phyloP scores from a whole-genome alignment of 2,797 vertebrate species.

The Graptemys geographica region DNA sequence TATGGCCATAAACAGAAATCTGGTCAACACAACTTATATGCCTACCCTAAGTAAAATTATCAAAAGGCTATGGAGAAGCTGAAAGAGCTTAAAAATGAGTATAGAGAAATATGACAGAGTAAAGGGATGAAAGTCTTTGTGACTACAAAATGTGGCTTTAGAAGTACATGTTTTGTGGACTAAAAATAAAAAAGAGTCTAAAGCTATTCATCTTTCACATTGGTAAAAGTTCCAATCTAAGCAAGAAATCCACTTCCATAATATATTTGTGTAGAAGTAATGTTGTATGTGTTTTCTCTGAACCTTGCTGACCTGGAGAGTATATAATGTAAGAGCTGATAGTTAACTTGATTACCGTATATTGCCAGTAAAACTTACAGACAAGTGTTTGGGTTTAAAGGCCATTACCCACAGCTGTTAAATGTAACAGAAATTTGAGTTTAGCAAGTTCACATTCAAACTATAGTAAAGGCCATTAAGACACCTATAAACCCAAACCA shows the following conservation, averaged over 20 bases:
- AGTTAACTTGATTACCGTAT: conserved; percentile 35
- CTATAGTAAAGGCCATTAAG: conserved; percentile 29
- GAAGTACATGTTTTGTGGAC: conserved; percentile 1
- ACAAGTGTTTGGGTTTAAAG: conserved; percentile 60
- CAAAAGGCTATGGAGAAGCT: too few relatives aligned
- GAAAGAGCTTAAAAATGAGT: too few relatives aligned
- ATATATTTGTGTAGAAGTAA: conserved; percentile 43
- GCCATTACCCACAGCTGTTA: conserved; percentile 47
- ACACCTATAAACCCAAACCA: background rate
- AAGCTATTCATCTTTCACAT: conserved; percentile 45
- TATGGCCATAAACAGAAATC: background rate
- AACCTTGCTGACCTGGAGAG: conserved; percentile 47
- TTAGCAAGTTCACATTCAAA: conserved; percentile 38
- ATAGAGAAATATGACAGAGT: too few relatives aligned
- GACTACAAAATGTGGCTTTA: conserved; percentile 6
- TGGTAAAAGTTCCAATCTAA: conserved; percentile 31
- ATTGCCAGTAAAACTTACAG: conserved; percentile 65
- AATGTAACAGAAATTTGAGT: conserved; percentile 57
- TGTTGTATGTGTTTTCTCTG: conserved; percentile 28
- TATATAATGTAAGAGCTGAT: background rate
- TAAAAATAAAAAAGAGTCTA: conserved; percentile 56
- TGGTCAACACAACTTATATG: too few relatives aligned
- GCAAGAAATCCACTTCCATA: conserved; percentile 30
- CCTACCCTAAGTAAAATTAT: too few relatives aligned
- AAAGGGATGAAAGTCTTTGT: conserved; percentile 41